Percentiles rank a stretch among this genome's conserved stretches.
Evolutionary conservation across 2,113 vertebrate species (phyloP).

Genomic region (Echinops telfairi): DNA sequence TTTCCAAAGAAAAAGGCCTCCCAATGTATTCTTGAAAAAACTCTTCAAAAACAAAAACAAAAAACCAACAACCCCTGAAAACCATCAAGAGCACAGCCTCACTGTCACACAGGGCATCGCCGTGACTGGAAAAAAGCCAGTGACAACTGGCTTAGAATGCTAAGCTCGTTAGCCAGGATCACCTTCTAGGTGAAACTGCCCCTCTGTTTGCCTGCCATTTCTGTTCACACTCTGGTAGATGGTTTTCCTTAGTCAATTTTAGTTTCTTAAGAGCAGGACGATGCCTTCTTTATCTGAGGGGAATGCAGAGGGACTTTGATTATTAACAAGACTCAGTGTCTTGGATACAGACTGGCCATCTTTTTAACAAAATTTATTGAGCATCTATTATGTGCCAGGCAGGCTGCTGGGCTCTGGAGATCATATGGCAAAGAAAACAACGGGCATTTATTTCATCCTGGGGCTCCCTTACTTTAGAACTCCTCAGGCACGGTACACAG

Average conservation of each 20-base stretch:
- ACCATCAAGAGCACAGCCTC: not conserved
- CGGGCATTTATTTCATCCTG: not conserved
- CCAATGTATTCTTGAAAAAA: not conserved
- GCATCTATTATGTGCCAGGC: not conserved
- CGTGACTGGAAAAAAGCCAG: not conserved
- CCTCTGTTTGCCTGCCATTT: not conserved
- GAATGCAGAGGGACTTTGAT: not conserved
- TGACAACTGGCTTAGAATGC: not conserved
- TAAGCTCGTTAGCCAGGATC: not conserved
- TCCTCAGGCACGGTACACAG: no score
- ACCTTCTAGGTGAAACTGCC: not conserved
- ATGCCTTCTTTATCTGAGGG: not conserved
- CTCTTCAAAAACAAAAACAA: no score
- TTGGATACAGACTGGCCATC: not conserved
- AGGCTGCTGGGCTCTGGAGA: not conserved
- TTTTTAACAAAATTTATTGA: conserved; percentile 2
- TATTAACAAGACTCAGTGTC: conserved; percentile 29
- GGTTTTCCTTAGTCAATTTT: not conserved
- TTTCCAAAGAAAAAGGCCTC: not conserved
- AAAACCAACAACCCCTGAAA: not conserved
- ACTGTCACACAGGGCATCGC: not conserved
- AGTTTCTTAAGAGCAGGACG: conserved; percentile 2
- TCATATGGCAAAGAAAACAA: not conserved
- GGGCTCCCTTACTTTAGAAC: not conserved
- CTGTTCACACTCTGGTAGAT: not conserved